Conservation (phyloP, 2,113 vertebrate genomes). For the Galemys pyrenaicus region DNA sequence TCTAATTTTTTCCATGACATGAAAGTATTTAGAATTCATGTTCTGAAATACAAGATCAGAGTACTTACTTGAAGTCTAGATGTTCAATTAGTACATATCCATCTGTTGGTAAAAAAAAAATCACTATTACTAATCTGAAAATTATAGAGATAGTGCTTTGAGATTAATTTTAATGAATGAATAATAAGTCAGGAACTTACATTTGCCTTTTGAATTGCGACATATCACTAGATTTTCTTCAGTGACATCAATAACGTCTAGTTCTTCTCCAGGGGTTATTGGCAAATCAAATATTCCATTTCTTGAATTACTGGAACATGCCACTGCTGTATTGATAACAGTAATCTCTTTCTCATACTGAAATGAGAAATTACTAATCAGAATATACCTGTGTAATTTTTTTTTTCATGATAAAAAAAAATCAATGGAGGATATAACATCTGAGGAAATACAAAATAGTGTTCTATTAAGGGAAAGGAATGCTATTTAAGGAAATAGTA, state of each 20-base stretch:
- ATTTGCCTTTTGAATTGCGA: slow-evolving; percentile 85
- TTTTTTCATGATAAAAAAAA: slow-evolving; percentile 1
- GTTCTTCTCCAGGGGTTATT: slow-evolving; percentile 83
- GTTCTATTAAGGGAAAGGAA: neutral
- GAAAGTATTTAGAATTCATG: neutral
- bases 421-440: neutral
- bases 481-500: neutral
- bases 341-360: slow-evolving; percentile 84
- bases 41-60: slow-evolving; percentile 30
- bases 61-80: slow-evolving; percentile 86
- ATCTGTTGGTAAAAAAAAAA: slow-evolving; percentile 73
- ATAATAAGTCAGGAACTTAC: slow-evolving; percentile 77
- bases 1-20: neutral
- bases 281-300: slow-evolving; percentile 78
- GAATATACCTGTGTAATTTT: neutral
- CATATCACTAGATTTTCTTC: slow-evolving; percentile 82
- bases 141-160: slow-evolving; percentile 18
- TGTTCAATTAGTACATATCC: slow-evolving; percentile 85
- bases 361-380: slow-evolving; percentile 39
- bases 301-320: slow-evolving; percentile 64
- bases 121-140: slow-evolving; percentile 31
- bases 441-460: neutral
- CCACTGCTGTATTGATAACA: slow-evolving; percentile 80
- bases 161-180: neutral
- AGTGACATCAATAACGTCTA: slow-evolving; percentile 83